A percentile compares a stretch with the other conserved stretches of the same genome.
These are phyloP conservation scores for Fragum fragum DNA, from an alignment of 2,888 invertebrate genomes.

Conservation along the genomic window DNA sequence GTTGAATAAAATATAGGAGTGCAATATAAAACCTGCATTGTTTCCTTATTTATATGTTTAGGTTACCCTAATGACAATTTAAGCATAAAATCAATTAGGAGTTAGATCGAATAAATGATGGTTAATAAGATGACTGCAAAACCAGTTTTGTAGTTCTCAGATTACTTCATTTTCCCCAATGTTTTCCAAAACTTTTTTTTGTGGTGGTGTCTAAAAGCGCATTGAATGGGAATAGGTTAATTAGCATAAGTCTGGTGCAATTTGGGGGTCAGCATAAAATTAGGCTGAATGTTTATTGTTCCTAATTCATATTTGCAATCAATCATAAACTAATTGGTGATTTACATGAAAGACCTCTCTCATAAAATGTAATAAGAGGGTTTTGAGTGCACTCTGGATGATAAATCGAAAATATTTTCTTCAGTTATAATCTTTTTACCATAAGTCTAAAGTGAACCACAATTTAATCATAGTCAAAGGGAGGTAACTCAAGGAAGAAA, in stretches of 20 bases:
- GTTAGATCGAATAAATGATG: no score
- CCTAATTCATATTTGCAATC: background rate
- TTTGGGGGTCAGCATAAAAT: background rate
- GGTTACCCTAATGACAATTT: background rate
- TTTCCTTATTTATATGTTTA: background rate
- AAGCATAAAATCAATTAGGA: no score
- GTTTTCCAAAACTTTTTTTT: no score
- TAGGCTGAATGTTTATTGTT: background rate
- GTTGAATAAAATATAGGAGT: background rate
- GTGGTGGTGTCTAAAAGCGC: no score
- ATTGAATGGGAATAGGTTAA: background rate
- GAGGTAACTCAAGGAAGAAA: no score
- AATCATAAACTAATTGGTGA: background rate
- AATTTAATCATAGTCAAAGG: no score
- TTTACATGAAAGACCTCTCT: background rate
- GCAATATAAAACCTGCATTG: background rate
- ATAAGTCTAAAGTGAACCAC: no score
- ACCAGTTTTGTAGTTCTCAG: no score
- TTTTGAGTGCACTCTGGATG: background rate
- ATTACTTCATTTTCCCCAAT: no score
- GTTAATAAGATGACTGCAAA: no score
- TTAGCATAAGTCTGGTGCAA: background rate
- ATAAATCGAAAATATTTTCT: background rate
- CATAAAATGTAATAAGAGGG: background rate
- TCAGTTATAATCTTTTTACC: no score